Base-by-base conservation (phyloP, 2,113 vertebrate species). In the Notiomystis cincta region DNA sequence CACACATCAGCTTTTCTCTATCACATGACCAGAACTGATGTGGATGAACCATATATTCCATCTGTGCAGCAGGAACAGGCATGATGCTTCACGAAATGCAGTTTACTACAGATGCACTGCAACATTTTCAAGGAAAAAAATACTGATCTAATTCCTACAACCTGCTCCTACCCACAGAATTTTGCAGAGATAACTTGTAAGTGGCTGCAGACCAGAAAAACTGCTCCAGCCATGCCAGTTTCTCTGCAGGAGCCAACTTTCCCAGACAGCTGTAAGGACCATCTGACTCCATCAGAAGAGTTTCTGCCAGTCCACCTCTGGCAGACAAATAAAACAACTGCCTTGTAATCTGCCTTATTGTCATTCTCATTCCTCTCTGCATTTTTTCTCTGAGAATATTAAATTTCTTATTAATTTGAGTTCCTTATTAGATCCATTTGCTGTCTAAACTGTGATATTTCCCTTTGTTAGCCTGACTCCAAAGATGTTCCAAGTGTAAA, bases 341-440 rank as follows among this genome's bases (percentile, higher is more conserved):
- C 30, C 19, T 78, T 54, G 21, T 12, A 54, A 60, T 95, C 54
- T 81, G 75, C n/a, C 45, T 18, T 50, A 30, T 28, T 30, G 70
- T 65, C 33, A 42, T 79, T 71, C 27, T 44, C 19, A 38, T 58
- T 70, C 33, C 21, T 78, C 62, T 64, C 60, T 78, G 20, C 33
- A 42, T 76, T 87, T 84, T 84, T 84, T 48, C 51, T 78, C 67
- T 25, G 17, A 89, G 37, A 54, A 56, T 71, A 94, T 82, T 94
- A 62, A 82, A 91, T 54, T 6, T 3, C 35, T 87, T 91, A 89
- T 87, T 94, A 96, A 94, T 95, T 95, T 62, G 22, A 90, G 90
- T 45, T 93, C 61, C 33, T 90, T 81, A 72, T 91, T 84, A 95
- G 33, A 47, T n/a, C 31, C n/a, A 57, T 40, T 64, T 71, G 31